Evolutionary conservation across 1,140 invertebrate species (phyloP).

Genomic region (Philaenus spumarius): DNA sequence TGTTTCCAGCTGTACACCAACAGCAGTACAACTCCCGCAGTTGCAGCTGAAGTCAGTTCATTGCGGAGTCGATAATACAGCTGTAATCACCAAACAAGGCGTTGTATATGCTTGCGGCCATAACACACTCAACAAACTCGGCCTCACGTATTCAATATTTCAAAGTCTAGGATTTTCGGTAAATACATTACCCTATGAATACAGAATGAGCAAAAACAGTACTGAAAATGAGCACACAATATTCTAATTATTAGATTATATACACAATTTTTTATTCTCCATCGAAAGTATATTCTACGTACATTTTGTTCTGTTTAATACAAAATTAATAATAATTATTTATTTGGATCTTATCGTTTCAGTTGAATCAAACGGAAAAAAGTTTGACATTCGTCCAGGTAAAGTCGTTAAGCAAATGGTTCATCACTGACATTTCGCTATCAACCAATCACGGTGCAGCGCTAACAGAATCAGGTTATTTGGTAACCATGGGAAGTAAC

Average conservation of each 20-base stretch:
- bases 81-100: conserved; percentile 58
- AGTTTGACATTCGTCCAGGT: conserved; percentile 16
- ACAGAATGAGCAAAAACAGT: no score
- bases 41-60: conserved; percentile 42
- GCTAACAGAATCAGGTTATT: conserved; percentile 56
- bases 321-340: no score
- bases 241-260: no score
- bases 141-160: conserved; percentile 39
- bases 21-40: conserved; percentile 41
- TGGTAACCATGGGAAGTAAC: conserved; percentile 60
- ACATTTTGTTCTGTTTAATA: no score
- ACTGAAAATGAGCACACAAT: no score
- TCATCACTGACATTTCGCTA: conserved; percentile 48
- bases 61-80: conserved; percentile 57
- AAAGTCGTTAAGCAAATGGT: conserved; percentile 26
- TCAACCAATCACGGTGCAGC: conserved; percentile 52
- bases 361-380: conserved; percentile 6
- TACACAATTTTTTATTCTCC: no score
- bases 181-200: no score
- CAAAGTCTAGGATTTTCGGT: conserved; percentile 18
- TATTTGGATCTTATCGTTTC: background rate
- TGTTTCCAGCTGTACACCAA: conserved; percentile 45
- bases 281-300: no score
- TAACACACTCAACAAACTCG: conserved; percentile 63
- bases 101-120: conserved; percentile 57